These are phyloP conservation scores for Eupeodes latifasciatus DNA, from an alignment of 2,888 invertebrate genomes.

Conservation along the genomic window DNA sequence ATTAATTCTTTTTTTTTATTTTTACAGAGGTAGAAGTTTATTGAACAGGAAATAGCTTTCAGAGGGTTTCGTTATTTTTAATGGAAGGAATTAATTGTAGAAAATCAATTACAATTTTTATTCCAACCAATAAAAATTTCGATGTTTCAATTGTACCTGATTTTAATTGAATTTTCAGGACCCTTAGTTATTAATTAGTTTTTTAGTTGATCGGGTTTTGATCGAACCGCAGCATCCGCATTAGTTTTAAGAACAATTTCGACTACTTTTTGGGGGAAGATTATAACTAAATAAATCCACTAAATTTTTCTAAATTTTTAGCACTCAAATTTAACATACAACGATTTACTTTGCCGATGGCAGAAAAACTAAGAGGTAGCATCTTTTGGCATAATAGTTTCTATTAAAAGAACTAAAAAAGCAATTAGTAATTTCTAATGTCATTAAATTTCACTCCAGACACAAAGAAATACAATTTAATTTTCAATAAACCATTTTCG, in stretches of 20 bases:
- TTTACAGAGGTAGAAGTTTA: background rate
- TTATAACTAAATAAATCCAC: no score
- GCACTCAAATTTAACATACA: no score
- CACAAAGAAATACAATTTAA: background rate
- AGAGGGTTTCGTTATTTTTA: background rate
- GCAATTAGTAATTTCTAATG: background rate
- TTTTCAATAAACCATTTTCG: background rate
- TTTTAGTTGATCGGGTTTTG: no score
- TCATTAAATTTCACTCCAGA: slow-evolving; percentile 15
- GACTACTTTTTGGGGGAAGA: no score
- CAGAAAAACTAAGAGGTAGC: no score
- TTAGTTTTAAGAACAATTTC: no score
- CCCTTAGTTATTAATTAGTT: no score
- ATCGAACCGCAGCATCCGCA: no score
- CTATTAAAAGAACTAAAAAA: background rate
- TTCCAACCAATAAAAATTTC: background rate
- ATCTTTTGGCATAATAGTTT: background rate
- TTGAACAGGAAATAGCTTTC: background rate
- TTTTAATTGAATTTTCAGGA: background rate
- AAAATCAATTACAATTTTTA: background rate
- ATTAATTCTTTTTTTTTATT: background rate
- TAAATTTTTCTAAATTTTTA: no score
- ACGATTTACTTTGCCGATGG: no score
- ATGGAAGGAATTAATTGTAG: background rate
- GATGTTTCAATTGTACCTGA: background rate